Evolutionary conservation across 2,113 vertebrate genomes (phyloP).

Genomic region (Plectropomus leopardus): DNA sequence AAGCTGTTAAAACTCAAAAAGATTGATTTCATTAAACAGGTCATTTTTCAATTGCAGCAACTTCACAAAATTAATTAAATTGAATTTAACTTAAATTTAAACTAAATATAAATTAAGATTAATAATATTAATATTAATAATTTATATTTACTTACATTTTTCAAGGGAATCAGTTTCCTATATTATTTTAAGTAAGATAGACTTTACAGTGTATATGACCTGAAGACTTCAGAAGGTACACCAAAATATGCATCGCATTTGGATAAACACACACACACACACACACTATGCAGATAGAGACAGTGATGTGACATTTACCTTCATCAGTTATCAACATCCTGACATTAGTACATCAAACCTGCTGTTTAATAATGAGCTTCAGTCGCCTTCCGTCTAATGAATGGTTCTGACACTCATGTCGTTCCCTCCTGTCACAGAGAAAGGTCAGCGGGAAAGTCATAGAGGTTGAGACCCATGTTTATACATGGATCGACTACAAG

Average conservation of each 20-base stretch:
- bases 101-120: too few species aligned
- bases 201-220: too few species aligned
- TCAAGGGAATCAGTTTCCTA: too few species aligned
- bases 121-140: too few species aligned
- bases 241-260: constrained; percentile 33
- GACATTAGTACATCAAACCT: constrained; percentile 78
- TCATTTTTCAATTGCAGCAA: too few species aligned
- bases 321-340: constrained; percentile 78
- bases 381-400: constrained; percentile 59
- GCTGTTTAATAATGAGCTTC: constrained; percentile 77
- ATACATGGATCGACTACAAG: constrained; percentile 54
- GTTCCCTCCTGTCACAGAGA: constrained; percentile 66
- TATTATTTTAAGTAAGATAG: too few species aligned
- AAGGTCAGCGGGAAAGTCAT: constrained; percentile 80
- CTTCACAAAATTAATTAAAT: too few species aligned
- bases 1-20: too few species aligned
- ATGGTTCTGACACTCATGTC: constrained; percentile 72
- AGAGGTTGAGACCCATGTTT: constrained; percentile 72
- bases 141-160: too few species aligned
- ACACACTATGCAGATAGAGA: constrained; percentile 46
- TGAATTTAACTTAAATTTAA: too few species aligned
- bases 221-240: constrained; percentile 19
- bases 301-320: constrained; percentile 81
- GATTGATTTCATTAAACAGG: too few species aligned
- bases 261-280: constrained; percentile 28